phyloP scores from a whole-genome alignment of 2,113 vertebrate species.

The Casuarius casuarius region DNA sequence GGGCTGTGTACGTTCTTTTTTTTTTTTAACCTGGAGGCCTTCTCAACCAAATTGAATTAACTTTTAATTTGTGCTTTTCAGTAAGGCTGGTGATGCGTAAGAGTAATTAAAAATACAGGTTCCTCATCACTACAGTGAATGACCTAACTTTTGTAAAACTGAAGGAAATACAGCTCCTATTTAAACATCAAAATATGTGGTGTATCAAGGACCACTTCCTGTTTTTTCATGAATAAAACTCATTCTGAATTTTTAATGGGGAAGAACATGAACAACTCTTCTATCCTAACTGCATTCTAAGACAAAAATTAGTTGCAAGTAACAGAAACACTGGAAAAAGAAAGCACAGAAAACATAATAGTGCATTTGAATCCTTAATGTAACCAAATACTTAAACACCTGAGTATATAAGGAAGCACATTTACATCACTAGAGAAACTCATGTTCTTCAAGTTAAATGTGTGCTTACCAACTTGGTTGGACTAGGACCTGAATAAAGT shows the following conservation, averaged over 20 bases:
- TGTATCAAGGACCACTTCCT: not conserved
- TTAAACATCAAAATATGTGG: not conserved
- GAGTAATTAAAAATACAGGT: constrained; percentile 24
- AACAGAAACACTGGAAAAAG: not conserved
- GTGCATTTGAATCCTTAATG: not conserved
- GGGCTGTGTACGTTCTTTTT: not conserved
- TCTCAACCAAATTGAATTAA: constrained; percentile 48
- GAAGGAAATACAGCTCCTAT: constrained; percentile 31
- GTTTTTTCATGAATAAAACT: not conserved
- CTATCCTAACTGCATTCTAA: not conserved
- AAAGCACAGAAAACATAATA: not conserved
- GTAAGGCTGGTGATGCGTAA: constrained; percentile 3
- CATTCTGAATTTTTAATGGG: not conserved
- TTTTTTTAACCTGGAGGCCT: not conserved
- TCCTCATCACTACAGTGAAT: constrained; percentile 13
- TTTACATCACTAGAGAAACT: not conserved
- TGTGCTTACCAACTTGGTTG: not conserved
- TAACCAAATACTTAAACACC: not conserved
- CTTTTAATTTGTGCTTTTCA: constrained; percentile 15
- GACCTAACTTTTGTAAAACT: not conserved
- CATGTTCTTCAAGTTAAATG: not conserved
- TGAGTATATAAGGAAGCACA: not conserved
- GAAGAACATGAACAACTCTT: not conserved
- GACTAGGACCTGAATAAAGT: not conserved
- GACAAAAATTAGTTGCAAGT: not conserved